phyloP scores from a whole-genome alignment of 2,797 vertebrate genomes.

The Balearica regulorum region DNA sequence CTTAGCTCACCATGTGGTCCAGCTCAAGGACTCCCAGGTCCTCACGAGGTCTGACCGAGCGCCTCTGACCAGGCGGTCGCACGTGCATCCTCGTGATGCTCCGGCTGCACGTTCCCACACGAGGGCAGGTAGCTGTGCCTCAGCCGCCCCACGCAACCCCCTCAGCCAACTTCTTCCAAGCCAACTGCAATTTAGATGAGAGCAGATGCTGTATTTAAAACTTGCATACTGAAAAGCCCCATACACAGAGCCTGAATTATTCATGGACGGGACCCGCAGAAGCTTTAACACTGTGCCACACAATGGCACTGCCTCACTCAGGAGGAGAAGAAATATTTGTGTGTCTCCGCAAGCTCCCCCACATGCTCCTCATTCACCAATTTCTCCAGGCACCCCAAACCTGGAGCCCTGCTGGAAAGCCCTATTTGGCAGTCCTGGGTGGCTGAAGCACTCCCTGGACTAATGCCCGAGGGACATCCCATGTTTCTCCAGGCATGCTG shows the following conservation, averaged over 20 bases:
- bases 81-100: rapidly evolving
- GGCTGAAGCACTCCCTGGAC: background rate
- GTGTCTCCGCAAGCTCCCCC: background rate
- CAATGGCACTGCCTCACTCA: background rate
- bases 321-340: background rate
- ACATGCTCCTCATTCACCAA: too few relatives aligned
- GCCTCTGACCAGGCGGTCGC: background rate
- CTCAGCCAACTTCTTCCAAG: background rate
- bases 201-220: background rate
- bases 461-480: background rate
- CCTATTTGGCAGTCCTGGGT: background rate
- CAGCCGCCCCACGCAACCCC: background rate
- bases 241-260: background rate
- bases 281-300: background rate
- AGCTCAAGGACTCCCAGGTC: background rate
- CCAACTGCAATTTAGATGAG: background rate
- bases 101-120: rapidly evolving
- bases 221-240: background rate
- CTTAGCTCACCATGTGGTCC: background rate
- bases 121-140: background rate
- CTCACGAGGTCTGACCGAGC: background rate
- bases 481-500: background rate
- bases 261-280: background rate
- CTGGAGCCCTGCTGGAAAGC: background rate
- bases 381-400: background rate